Percentiles rank a stretch among this genome's conserved stretches.
These are phyloP conservation scores for Hetaerina americana DNA, from an alignment of 1,140 invertebrate genomes.

Conservation along the genomic window DNA sequence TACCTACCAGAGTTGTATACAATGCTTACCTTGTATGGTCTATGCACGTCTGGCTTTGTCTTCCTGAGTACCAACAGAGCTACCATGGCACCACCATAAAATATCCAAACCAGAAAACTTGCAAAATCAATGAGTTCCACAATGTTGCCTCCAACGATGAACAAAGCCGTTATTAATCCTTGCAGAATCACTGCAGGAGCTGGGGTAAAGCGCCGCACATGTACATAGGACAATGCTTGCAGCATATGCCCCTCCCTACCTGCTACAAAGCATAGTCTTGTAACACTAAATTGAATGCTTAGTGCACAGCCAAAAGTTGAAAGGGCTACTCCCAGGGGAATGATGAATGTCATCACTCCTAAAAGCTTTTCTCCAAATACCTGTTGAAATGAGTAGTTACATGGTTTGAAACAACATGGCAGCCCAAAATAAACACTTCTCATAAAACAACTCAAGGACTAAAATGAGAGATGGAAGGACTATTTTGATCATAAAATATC, in stretches of 20 bases:
- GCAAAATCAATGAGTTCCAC: slow-evolving; percentile 72
- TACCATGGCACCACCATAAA: slow-evolving; percentile 71
- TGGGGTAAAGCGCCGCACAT: slow-evolving; percentile 63
- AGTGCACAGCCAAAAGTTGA: slow-evolving; percentile 61
- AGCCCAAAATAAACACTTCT: too few species aligned
- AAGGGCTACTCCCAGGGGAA: background rate
- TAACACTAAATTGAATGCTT: slow-evolving; percentile 37
- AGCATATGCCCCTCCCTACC: slow-evolving; percentile 76
- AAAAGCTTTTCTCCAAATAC: background rate
- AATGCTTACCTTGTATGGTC: slow-evolving; percentile 64
- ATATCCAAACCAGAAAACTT: slow-evolving; percentile 79
- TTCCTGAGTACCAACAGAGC: slow-evolving; percentile 59
- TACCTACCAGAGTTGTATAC: too few species aligned
- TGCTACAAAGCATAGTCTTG: slow-evolving; percentile 76
- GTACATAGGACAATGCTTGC: slow-evolving; percentile 72
- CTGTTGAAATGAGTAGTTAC: too few species aligned
- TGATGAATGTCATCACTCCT: background rate
- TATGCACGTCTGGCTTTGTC: slow-evolving; percentile 47
- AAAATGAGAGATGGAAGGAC: too few species aligned
- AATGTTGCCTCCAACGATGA: slow-evolving; percentile 63
- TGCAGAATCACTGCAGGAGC: slow-evolving; percentile 72
- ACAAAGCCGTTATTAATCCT: slow-evolving; percentile 53
- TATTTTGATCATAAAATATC: too few species aligned
- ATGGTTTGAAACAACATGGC: too few species aligned
- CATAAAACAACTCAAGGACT: too few species aligned